phyloP scores from a whole-genome alignment of 2,797 vertebrate species.

The Bradypus variegatus region DNA sequence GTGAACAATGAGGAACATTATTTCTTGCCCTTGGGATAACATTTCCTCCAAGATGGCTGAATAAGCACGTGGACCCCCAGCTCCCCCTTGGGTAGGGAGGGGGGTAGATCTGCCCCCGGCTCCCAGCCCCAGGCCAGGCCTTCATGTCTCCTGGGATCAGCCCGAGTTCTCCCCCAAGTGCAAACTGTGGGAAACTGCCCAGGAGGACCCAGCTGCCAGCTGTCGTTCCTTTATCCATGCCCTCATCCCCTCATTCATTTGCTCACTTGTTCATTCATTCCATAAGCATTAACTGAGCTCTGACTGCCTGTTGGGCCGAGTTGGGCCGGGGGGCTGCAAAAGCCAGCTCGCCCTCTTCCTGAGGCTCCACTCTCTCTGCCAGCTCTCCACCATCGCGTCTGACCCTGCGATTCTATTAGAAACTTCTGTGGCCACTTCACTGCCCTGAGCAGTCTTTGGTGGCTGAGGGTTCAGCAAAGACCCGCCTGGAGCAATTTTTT shows the following conservation, averaged over 20 bases:
- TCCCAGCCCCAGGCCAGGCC: not conserved
- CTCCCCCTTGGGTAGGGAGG: not conserved
- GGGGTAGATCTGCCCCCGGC: accelerated
- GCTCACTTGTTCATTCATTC: too few species aligned
- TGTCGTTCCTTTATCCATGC: too few species aligned
- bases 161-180: not conserved
- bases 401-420: accelerated
- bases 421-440: accelerated
- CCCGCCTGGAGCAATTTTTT: not conserved
- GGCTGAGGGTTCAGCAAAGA: not conserved
- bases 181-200: not conserved
- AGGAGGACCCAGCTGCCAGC: not conserved
- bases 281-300: too few species aligned
- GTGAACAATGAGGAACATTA: accelerated
- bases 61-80: accelerated
- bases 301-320: too few species aligned
- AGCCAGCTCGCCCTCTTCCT: not conserved
- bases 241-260: too few species aligned
- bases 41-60: not conserved
- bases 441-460: accelerated
- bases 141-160: not conserved
- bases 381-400: accelerated
- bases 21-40: not conserved
- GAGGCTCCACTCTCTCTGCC: accelerated
- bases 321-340: too few species aligned